These are phyloP conservation scores for Felis chaus DNA, from an alignment of 2,113 vertebrate genomes.

Conservation along the genomic window DNA sequence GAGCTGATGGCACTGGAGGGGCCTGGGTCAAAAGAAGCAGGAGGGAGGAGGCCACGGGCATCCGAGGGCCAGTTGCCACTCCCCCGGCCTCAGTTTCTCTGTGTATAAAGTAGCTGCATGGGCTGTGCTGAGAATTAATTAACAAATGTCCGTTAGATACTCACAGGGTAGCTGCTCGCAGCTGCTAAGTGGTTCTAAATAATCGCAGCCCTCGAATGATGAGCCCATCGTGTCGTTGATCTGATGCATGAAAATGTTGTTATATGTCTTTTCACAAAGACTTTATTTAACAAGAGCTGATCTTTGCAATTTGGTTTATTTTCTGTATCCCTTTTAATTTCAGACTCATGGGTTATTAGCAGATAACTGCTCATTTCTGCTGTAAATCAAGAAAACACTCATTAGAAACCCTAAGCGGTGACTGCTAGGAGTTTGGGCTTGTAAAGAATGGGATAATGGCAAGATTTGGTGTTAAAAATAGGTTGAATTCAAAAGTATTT, in stretches of 20 bases:
- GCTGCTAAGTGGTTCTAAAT: background rate
- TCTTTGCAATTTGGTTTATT: conserved; percentile 59
- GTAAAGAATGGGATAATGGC: background rate
- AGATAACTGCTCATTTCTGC: conserved; percentile 64
- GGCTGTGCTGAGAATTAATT: conserved; percentile 32
- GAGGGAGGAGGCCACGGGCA: accelerated
- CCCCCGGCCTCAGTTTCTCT: conserved; percentile 67
- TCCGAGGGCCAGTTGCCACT: background rate
- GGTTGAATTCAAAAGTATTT: background rate
- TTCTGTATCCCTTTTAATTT: conserved; percentile 58
- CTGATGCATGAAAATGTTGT: background rate
- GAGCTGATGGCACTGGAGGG: background rate
- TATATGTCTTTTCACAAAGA: conserved; percentile 30
- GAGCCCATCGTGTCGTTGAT: background rate
- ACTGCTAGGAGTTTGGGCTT: background rate
- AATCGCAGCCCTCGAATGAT: background rate
- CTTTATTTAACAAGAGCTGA: conserved; percentile 63
- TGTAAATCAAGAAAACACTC: conserved; percentile 58
- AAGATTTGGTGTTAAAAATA: background rate
- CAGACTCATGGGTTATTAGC: conserved; percentile 57
- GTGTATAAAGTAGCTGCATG: background rate
- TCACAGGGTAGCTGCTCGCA: background rate
- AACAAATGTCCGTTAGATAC: background rate
- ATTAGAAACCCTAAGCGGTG: background rate
- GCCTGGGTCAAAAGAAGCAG: background rate